These are phyloP conservation scores for Prionailurus viverrinus DNA, from an alignment of 2,113 vertebrate species.

Conservation along the genomic window DNA sequence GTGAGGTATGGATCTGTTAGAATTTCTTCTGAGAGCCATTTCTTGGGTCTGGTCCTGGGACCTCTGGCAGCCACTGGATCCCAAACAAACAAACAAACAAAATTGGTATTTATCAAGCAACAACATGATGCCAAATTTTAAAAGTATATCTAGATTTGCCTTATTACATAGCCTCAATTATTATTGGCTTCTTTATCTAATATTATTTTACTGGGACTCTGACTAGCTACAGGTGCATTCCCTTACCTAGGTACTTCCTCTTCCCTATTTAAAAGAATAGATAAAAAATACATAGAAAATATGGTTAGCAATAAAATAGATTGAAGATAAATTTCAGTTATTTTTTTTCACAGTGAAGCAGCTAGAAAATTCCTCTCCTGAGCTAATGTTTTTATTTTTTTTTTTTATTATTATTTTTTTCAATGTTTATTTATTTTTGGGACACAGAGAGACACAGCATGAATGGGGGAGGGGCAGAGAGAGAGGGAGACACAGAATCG, in stretches of 20 bases:
- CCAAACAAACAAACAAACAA: neutral
- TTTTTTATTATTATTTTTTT: too few relatives aligned
- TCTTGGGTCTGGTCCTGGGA: neutral
- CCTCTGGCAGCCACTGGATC: neutral
- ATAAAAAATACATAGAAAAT: neutral
- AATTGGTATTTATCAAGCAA: neutral
- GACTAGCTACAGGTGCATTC: neutral
- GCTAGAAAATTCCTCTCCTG: slow-evolving; percentile 25
- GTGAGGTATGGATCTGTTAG: neutral
- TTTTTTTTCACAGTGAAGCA: neutral
- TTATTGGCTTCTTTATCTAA: neutral
- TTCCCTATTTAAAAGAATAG: slow-evolving; percentile 12
- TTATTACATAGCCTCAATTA: neutral
- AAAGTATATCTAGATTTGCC: neutral
- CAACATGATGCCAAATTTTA: neutral
- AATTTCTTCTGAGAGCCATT: neutral
- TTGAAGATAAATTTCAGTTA: neutral
- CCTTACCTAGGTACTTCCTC: neutral
- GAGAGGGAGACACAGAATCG: too few relatives aligned
- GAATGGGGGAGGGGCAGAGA: too few relatives aligned
- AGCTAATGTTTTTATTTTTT: slow-evolving; percentile 43
- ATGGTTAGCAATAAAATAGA: slow-evolving; percentile 25
- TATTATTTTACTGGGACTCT: neutral
- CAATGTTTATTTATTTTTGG: too few relatives aligned
- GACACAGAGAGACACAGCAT: too few relatives aligned